These are phyloP conservation scores for Micrasema minimum DNA, from an alignment of 1,140 invertebrate genomes.

Conservation along the genomic window DNA sequence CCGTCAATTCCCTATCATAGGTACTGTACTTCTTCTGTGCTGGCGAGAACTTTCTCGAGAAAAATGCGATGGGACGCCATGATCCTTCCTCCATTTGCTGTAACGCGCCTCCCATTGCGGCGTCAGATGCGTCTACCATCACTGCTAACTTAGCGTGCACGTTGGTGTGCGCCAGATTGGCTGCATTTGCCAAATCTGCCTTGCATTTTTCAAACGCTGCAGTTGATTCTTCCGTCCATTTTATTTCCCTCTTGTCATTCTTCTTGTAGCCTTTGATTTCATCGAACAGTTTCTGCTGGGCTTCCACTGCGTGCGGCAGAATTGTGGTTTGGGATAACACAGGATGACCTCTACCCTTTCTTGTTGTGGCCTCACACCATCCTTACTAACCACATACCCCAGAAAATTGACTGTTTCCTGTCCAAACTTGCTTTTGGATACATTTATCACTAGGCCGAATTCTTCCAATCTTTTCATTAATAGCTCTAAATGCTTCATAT, in stretches of 20 bases:
- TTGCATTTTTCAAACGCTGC: not conserved
- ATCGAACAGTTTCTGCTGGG: not conserved
- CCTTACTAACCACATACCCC: not conserved
- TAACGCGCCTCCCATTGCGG: not conserved
- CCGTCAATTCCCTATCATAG: constrained; percentile 63
- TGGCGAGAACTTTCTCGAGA: constrained; percentile 57
- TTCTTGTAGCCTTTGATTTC: not conserved
- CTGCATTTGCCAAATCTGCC: not conserved
- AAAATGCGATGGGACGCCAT: constrained; percentile 57
- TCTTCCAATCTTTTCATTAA: not conserved
- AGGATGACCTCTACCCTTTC: not conserved
- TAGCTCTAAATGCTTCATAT: not conserved
- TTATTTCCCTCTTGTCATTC: not conserved
- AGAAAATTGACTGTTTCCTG: not conserved
- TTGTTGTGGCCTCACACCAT: not conserved
- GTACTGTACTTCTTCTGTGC: constrained; percentile 58
- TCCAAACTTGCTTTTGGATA: not conserved
- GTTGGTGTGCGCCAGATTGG: not conserved
- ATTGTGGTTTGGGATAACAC: not conserved
- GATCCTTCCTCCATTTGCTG: not conserved
- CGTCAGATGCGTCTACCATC: not conserved
- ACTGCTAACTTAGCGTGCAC: not conserved
- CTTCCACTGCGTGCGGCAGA: not conserved
- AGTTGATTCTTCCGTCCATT: not conserved
- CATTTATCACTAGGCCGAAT: not conserved